Percentiles rank a stretch among this genome's conserved stretches.
Evolutionary conservation across 2,113 vertebrate genomes (phyloP).

Genomic region (Leptodactylus fuscus): DNA sequence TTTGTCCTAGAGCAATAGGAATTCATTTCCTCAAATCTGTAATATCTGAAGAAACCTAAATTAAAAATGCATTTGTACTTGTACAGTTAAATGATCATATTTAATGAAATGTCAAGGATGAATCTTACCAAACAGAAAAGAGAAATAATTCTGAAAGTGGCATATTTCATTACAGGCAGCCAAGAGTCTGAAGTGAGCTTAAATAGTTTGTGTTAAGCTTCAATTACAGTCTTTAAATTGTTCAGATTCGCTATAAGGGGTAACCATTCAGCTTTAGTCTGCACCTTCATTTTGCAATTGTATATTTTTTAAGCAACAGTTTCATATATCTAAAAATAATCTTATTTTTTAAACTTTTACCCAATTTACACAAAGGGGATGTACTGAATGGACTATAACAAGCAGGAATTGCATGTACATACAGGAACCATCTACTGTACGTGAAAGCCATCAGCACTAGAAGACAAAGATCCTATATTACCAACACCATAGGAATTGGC

Average conservation of each 20-base stretch:
- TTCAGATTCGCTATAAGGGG: background rate
- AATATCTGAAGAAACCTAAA: conserved; percentile 86
- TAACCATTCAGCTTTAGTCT: background rate
- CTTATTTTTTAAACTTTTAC: too few species aligned
- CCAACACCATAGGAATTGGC: too few species aligned
- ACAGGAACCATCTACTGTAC: too few species aligned
- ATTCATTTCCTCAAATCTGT: conserved; percentile 84
- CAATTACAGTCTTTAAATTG: conserved; percentile 25
- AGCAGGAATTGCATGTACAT: too few species aligned
- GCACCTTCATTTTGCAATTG: background rate
- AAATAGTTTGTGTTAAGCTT: conserved; percentile 52
- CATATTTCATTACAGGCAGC: conserved; percentile 77
- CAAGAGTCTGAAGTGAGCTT: conserved; percentile 59
- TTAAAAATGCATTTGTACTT: conserved; percentile 90
- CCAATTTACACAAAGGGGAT: too few species aligned
- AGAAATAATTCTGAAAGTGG: conserved; percentile 82
- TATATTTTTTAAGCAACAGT: background rate
- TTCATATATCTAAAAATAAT: too few species aligned
- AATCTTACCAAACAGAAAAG: conserved; percentile 85
- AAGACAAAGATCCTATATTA: too few species aligned
- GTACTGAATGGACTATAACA: too few species aligned
- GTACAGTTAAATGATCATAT: conserved; percentile 90
- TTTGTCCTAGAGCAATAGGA: conserved; percentile 84
- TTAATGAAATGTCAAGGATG: conserved; percentile 89
- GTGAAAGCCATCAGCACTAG: too few species aligned